Percentiles rank a stretch among this genome's conserved stretches.
Conservation (phyloP, 2,797 vertebrate genomes). For the Amphiprion clarkii region DNA sequence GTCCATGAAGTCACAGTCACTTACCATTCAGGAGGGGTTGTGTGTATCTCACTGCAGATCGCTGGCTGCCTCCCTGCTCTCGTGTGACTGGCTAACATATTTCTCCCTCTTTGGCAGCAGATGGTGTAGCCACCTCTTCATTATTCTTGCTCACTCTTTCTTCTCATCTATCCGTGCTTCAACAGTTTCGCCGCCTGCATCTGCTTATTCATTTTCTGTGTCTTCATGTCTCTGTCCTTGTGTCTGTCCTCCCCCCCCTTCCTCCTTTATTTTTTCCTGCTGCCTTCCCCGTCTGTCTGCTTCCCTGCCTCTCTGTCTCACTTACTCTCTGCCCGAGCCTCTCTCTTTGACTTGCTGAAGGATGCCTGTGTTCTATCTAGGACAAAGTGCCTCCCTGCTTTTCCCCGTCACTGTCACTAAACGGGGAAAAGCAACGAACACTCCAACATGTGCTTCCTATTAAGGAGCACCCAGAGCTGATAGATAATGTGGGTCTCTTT, state of each 20-base stretch:
- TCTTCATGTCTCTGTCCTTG: conserved; percentile 39
- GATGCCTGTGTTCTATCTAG: conserved; percentile 58
- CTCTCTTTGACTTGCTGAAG: conserved; percentile 37
- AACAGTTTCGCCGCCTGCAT: conserved; percentile 23
- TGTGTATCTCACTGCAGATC: conserved; percentile 59
- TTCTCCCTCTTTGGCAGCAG: conserved; percentile 56
- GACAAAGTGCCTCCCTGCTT: conserved; percentile 34
- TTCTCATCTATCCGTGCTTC: conserved; percentile 22
- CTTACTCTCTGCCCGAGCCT: conserved; percentile 12
- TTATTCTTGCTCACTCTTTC: conserved; percentile 42
- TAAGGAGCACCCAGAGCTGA: no score
- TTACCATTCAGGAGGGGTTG: conserved; percentile 68
- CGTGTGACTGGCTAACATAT: conserved; percentile 49
- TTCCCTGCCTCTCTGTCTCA: conserved; percentile 20
- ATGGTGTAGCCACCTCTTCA: conserved; percentile 60
- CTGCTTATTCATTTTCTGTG: conserved; percentile 16
- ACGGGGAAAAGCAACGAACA: conserved; percentile 28
- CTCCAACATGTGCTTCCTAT: not conserved
- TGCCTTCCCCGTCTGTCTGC: conserved; percentile 39
- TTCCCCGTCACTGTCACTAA: conserved; percentile 27
- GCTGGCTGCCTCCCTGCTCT: conserved; percentile 46
- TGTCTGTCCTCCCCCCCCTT: conserved; percentile 39
- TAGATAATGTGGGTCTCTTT: no score
- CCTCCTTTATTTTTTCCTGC: not conserved
- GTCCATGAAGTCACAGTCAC: conserved; percentile 36